Evolutionary conservation across 2,113 vertebrate species (phyloP), one percentile per base, ranked within the genome.

Genomic region (Calidris pygmaea): DNA sequence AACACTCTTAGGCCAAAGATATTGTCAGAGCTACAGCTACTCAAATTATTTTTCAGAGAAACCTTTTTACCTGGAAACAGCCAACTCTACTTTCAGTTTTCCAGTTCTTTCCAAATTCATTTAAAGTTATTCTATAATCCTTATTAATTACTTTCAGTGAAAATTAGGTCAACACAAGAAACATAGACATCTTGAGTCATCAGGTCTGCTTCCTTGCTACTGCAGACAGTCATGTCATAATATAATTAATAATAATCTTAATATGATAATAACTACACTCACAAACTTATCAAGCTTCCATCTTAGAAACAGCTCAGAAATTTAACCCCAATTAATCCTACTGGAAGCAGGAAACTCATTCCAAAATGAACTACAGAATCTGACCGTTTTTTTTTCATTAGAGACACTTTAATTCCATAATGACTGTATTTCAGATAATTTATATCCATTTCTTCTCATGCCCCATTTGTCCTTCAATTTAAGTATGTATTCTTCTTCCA

Each of bases 321-420:
- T 91, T 95, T 96, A 94, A 96, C 91, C 91, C 66, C 77, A 96
- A 94, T 96, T 95, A 96, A 85, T 94, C 43, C 30, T 85, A 7
- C 8, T 60, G 66, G 65, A 85, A 94, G 73, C 4, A 73, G 43
- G 39, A 85, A 89, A 75, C 35, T 72, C 27, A 45, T 84, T 89
- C 48, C 35, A 80, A 87, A 89, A 72, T 56, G 27, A 87, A 89
- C 70, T 81, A 52, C 48, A 75, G 66, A 50, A 78, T 75, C 48
- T 87, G 73, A 78, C 80, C 71, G 53, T 74, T 66, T 21, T 48
- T 92, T 47, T 48, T 92, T 47, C 56, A 85, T 87, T 91, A 75
- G 14, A 53, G 27, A 67, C 30, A 43, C 34, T 86, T 89, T 56
- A 85, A 92, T 89, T 55, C 66, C 43, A 75, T 6, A 7, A 11